Base-by-base conservation (phyloP, 2,888 invertebrate species). In the Andricus quercusramuli region DNA sequence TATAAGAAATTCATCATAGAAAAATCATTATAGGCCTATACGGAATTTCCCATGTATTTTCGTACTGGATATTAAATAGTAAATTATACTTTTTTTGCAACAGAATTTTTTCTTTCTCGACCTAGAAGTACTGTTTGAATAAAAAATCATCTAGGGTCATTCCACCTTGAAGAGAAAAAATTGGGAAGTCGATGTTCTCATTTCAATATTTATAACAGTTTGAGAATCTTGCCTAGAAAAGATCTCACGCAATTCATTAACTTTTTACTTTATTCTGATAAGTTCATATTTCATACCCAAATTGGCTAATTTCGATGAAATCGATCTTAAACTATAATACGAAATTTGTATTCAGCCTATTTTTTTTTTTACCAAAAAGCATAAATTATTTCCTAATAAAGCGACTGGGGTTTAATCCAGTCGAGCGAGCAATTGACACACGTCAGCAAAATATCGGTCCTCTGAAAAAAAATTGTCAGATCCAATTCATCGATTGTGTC, bases 401-500 rank as follows among this genome's bases (percentile, higher is more conserved):
- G 25, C 25, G 44, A 47, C 44, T 47, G 17, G 25, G 25, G 22
- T 44, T 70, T 70, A 51, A 70, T 70, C 51, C 51, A 70, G 47
- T 29, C 29, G 70, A 70, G 25, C 70, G 29, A 51, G 51, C 51
- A 22, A 70, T 70, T 70, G 47, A 70, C 47, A 25, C 47, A 47
- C 47, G 47, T 51, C 68, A 70, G 68, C 44, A 70, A 70, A 70
- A 70, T 70, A 70, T 70, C 17, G 51, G 25, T 32, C 70, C 17
- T 51, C 29, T 41, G 67, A 32, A 22, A 67, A 68, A 70, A 70
- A 70, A 70, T 25, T 25, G 47, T 47, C 25, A 70, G 70, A 70
- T 70, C 70, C 29, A 70, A 70, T 70, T 70, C 51, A 70, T 70
- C 70, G 70, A 47, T 70, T 32, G 67, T 44, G 25, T 70, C 70